Evolutionary conservation across 2,888 invertebrate genomes (phyloP), one percentile per base, ranked within the genome.

Genomic region (Hydrotaea cyrtoneurina): DNA sequence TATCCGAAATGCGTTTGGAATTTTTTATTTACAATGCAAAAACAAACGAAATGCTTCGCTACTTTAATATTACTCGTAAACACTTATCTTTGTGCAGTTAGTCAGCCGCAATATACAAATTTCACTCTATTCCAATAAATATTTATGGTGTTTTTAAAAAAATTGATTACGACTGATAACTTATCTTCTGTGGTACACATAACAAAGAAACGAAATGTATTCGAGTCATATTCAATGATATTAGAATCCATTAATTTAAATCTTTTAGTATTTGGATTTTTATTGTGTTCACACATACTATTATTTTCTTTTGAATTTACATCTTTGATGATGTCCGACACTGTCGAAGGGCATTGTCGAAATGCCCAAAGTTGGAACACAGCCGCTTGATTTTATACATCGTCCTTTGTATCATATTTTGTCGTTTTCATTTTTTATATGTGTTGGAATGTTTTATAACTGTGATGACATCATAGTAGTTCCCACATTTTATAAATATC

Each of bases 371-470:
- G 10, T 39, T 39, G 1, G 36, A 19, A 21, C 39, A 39, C 43
- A 21, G 19, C 43, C 19, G 10, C 36, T 21, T 43, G 36, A 31
- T 43, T 66, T 19, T 66, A 66, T 66, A 15, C n/a, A 50, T 50
- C n/a, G 50, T n/a, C 50, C 50, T 50, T 50, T 50, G 13, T 50
- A 2, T 2, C 0, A n/a, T 15, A 4, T n/a, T 2, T n/a, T 50
- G 50, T 50, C n/a, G n/a, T 50, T 13, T 13, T 50, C 62, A 31
- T 31, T 31, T 17, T 62, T n/a, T 7, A n/a, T 36, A 62, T 62
- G 62, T 31, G 17, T 62, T 62, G 62, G 31, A 11, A 53, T 62
- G 26, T 62, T 31, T n/a, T 62, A 62, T 62, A 11, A n/a, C 62
- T 62, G 3, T 50, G n/a, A n/a, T 55, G 21, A 17, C 19, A 39